phyloP scores from a whole-genome alignment of 2,113 vertebrate species.

The Callaeas wilsoni region DNA sequence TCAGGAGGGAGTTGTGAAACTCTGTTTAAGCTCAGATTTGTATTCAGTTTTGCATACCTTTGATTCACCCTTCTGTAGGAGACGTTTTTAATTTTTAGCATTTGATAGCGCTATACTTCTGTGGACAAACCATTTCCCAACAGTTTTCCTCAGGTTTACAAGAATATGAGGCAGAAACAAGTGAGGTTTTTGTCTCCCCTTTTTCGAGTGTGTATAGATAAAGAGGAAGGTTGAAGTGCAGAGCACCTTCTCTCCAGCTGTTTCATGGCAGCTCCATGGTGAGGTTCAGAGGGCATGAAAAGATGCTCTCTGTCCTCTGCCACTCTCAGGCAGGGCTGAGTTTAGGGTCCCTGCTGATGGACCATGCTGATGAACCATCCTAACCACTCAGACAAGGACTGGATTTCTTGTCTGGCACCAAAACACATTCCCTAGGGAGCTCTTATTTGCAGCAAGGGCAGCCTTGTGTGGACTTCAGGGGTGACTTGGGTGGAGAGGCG shows the following conservation, averaged over 20 bases:
- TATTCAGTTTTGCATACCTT: slow-evolving; percentile 51
- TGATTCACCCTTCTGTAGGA: slow-evolving; percentile 10
- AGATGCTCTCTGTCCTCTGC: neutral
- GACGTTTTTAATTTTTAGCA: neutral
- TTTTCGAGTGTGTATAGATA: neutral
- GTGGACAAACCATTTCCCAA: neutral
- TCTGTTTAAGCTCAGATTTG: slow-evolving; percentile 34
- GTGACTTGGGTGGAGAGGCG: neutral
- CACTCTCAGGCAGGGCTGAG: neutral
- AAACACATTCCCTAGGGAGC: neutral
- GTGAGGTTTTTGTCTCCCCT: neutral
- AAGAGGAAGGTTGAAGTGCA: neutral
- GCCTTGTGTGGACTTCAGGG: neutral
- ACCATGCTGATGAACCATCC: neutral
- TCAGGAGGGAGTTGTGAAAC: slow-evolving; percentile 18
- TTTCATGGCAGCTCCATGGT: accelerated
- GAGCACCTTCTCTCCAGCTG: neutral
- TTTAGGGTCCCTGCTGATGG: neutral
- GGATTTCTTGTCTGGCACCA: neutral
- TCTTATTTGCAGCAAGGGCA: neutral
- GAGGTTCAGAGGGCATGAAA: neutral
- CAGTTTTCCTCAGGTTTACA: neutral
- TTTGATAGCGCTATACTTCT: neutral
- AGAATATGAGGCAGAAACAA: neutral
- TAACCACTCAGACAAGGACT: neutral